Percentiles rank a stretch among this genome's conserved stretches.
Evolutionary conservation across 2,113 vertebrate genomes (phyloP).

Genomic region (Epinephelus moara): DNA sequence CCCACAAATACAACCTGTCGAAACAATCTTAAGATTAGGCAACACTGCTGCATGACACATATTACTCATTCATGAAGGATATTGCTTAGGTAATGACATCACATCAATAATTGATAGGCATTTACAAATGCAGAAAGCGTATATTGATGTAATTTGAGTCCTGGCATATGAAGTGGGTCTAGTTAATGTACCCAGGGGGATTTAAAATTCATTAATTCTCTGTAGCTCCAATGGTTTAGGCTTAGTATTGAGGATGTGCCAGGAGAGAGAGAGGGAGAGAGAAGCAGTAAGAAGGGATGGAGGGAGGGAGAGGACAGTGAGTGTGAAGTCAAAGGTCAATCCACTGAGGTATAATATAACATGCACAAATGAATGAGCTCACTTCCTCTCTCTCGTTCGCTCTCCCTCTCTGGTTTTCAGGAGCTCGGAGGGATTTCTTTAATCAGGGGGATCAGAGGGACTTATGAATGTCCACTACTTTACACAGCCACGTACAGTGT

Average conservation of each 20-base stretch:
- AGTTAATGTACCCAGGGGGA: conserved; percentile 73
- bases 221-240: conserved; percentile 68
- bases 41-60: conserved; percentile 33
- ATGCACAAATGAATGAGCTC: conserved; percentile 71
- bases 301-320: conserved; percentile 10
- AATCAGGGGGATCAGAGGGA: conserved; percentile 77
- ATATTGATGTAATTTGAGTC: conserved; percentile 78
- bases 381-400: conserved; percentile 12
- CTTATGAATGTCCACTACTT: conserved; percentile 77
- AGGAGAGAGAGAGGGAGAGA: conserved; percentile 34
- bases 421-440: conserved; percentile 70
- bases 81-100: conserved; percentile 68
- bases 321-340: conserved; percentile 73
- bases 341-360: conserved; percentile 73
- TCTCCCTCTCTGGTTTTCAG: conserved; percentile 39
- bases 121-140: conserved; percentile 75
- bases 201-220: conserved; percentile 80
- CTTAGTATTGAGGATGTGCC: conserved; percentile 71
- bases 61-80: conserved; percentile 65
- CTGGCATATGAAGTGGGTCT: conserved; percentile 74
- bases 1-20: background rate
- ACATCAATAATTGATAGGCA: conserved; percentile 73
- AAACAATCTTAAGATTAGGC: conserved; percentile 32
- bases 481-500: conserved; percentile 44
- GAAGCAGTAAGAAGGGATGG: background rate